These are phyloP conservation scores for Entomyzon cyanotis DNA, from an alignment of 2,113 vertebrate genomes.

Conservation along the genomic window DNA sequence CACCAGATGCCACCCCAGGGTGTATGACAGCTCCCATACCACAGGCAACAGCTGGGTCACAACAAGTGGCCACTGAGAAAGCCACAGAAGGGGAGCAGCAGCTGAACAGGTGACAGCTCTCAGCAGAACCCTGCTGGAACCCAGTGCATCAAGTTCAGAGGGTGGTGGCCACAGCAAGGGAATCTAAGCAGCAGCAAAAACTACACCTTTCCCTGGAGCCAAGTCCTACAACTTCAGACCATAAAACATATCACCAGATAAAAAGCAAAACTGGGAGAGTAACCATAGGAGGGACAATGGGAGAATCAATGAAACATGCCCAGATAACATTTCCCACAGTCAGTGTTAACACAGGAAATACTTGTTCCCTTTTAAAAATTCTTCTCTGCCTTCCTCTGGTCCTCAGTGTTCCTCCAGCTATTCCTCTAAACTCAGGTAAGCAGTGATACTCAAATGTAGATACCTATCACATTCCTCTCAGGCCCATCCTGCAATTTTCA, in stretches of 20 bases:
- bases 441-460: not conserved
- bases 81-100: not conserved
- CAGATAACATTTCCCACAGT: not conserved
- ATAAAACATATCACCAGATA: not conserved
- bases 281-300: not conserved
- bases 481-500: not conserved
- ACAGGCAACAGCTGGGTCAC: not conserved
- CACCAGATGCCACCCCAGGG: not conserved
- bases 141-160: rapidly evolving
- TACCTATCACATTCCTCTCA: not conserved
- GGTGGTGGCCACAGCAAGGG: not conserved
- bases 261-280: not conserved
- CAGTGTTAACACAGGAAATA: not conserved
- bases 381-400: not conserved
- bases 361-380: not conserved
- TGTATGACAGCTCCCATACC: not conserved
- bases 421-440: not conserved
- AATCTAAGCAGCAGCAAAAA: not conserved
- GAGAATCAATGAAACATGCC: not conserved
- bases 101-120: not conserved
- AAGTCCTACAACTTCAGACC: not conserved
- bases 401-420: not conserved
- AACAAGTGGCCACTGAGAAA: not conserved
- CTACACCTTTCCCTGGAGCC: not conserved
- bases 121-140: not conserved